phyloP scores from a whole-genome alignment of 2,888 invertebrate species.

The Coelogynopora nodosa region DNA sequence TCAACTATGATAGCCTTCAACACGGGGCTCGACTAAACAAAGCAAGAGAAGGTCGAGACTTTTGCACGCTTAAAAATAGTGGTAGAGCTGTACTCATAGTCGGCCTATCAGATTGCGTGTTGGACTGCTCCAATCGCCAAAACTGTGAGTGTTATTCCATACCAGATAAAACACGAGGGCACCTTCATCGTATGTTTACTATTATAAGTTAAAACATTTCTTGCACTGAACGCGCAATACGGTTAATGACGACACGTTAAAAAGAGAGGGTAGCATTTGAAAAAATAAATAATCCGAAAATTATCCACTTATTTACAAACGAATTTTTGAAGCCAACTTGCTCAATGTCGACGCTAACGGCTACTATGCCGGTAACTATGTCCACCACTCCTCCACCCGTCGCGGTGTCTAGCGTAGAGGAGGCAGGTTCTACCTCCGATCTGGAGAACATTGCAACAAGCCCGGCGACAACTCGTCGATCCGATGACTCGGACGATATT shows the following conservation, averaged over 20 bases:
- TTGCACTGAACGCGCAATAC: not conserved
- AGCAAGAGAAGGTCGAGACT: not conserved
- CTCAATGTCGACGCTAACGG: not conserved
- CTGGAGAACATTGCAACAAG: conserved; percentile 38
- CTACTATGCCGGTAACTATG: not conserved
- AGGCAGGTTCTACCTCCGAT: conserved; percentile 34
- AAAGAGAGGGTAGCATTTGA: not conserved
- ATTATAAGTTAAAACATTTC: not conserved
- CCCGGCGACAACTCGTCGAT: conserved; percentile 15
- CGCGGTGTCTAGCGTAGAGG: not conserved
- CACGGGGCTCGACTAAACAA: not conserved
- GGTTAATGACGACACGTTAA: not conserved
- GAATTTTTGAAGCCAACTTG: not conserved
- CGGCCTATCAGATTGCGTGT: not conserved
- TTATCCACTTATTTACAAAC: not conserved
- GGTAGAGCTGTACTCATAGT: not conserved
- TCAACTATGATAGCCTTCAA: not conserved
- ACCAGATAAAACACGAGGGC: not conserved
- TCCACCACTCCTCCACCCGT: not conserved
- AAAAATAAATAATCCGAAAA: not conserved
- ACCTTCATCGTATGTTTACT: not conserved
- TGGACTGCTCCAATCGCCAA: not conserved
- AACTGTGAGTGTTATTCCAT: not conserved
- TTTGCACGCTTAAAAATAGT: not conserved
- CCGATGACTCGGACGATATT: not conserved